Base-by-base conservation (phyloP, 1,140 invertebrate genomes). In the Aphelenchoides besseyi region DNA sequence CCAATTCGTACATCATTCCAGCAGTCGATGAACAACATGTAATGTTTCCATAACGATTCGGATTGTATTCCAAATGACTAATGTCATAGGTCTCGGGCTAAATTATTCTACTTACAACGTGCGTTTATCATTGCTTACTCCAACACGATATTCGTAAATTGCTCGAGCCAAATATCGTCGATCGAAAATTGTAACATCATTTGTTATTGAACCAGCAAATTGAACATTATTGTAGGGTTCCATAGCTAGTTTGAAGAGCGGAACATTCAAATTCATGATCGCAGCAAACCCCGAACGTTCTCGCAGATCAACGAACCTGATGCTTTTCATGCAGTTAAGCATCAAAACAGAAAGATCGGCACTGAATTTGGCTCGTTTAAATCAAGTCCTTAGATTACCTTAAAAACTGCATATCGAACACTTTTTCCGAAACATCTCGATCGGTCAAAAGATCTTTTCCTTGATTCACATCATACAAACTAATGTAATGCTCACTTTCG, bases 211-310 rank as follows among this genome's bases (percentile, higher is more conserved):
- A 37, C 63, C 63, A 23, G 32, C 63, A 32, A 66, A 66, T 30
- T 66, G 63, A 26, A 66, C 63, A 8, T 66, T 66, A 30, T 66
- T 66, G 36, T 66, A 66, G 26, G 63, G 63, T 35, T 66, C 63
- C n/a, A 66, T 36, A 0, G 63, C 63, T 16, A 66, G 16, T 32
- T 66, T 35, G 16, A n/a, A 29, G 16, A 66, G 36, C n/a, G 63
- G 32, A 12, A 30, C 32, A 2, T 29, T 32, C 63, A 66, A 26
- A 35, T 37, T 66, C 32, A 37, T 66, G 12, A 66, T 66, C 2
- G 30, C 12, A 26, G 36, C 36, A 35, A 66, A 66, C 3, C 63
- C 63, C 12, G 12, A 33, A 16, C 63, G 16, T 32, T 66, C 63
- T 35, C 63, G 16, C 30, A 66, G 16, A 30, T 66, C 63, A 1